phyloP scores from a whole-genome alignment of 2,797 vertebrate species.

The Echiichthys vipera region DNA sequence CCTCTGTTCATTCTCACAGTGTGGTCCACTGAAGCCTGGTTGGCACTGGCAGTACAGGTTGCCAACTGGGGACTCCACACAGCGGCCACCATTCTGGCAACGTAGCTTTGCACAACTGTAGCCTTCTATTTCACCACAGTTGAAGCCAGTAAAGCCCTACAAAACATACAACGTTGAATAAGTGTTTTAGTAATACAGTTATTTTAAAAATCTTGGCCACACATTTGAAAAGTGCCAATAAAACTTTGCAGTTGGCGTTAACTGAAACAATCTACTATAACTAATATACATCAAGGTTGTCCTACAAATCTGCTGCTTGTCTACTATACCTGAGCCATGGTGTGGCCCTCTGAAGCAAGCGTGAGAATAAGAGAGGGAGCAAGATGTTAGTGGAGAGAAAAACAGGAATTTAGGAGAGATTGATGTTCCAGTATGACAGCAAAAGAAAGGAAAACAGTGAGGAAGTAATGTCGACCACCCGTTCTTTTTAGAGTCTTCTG shows the following conservation, averaged over 20 bases:
- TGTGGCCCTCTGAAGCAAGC: slow-evolving; percentile 81
- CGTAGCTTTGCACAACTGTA: slow-evolving; percentile 87
- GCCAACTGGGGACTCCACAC: slow-evolving; percentile 78
- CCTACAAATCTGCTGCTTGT: slow-evolving; percentile 34
- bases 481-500: neutral
- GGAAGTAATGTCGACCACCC: neutral
- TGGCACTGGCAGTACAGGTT: slow-evolving; percentile 86
- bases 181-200: neutral
- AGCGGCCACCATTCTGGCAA: slow-evolving; percentile 89
- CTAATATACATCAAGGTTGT: slow-evolving; percentile 12
- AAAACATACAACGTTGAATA: slow-evolving; percentile 14
- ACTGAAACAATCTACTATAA: neutral
- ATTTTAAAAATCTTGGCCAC: neutral
- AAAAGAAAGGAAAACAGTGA: slow-evolving; percentile 28
- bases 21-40: slow-evolving; percentile 83
- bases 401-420: slow-evolving; percentile 44
- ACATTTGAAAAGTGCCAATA: neutral
- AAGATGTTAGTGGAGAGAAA: slow-evolving; percentile 69
- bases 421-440: neutral
- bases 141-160: slow-evolving; percentile 90
- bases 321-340: slow-evolving; percentile 81
- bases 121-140: slow-evolving; percentile 87
- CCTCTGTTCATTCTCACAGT: slow-evolving; percentile 79
- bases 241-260: neutral
- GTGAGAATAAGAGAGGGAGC: slow-evolving; percentile 72